These are phyloP conservation scores for Dascyllus trimaculatus DNA, from an alignment of 2,113 vertebrate genomes.

Conservation along the genomic window DNA sequence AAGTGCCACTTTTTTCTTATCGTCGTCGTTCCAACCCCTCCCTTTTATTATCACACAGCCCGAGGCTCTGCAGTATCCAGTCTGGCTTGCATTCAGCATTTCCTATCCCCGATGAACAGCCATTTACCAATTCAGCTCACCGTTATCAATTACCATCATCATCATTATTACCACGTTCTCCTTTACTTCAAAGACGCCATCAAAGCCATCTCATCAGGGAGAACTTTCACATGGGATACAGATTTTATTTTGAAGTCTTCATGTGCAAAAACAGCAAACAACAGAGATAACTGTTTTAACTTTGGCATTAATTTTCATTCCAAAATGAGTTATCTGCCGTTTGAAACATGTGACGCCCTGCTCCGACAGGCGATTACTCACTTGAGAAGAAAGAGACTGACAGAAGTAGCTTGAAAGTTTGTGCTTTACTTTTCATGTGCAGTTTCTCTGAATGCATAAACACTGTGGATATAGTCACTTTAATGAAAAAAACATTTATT, in stretches of 20 bases:
- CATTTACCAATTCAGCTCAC: constrained; percentile 66
- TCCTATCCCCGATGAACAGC: constrained; percentile 71
- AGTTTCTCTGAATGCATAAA: background rate
- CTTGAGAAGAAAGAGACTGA: constrained; percentile 26
- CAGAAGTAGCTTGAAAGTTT: background rate
- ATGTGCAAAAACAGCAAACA: constrained; percentile 65
- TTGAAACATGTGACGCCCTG: constrained; percentile 54
- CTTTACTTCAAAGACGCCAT: constrained; percentile 76
- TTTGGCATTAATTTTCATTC: constrained; percentile 62
- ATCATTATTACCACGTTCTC: constrained; percentile 59
- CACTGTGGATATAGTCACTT: too few species aligned
- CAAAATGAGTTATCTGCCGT: constrained; percentile 62
- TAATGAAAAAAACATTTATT: too few species aligned
- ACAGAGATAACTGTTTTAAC: constrained; percentile 65
- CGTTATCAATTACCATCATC: constrained; percentile 77
- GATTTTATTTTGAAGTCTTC: constrained; percentile 68
- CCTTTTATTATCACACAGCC: constrained; percentile 77
- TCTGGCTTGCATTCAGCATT: constrained; percentile 66
- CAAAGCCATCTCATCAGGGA: constrained; percentile 65
- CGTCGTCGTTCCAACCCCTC: constrained; percentile 63
- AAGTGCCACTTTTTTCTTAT: constrained; percentile 75
- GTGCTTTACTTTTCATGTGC: background rate
- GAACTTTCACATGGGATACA: constrained; percentile 71
- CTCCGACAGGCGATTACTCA: constrained; percentile 8
- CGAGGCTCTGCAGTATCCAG: constrained; percentile 63